Base-by-base conservation (phyloP, 2,888 invertebrate genomes). In the Ernsta delagoae region DNA sequence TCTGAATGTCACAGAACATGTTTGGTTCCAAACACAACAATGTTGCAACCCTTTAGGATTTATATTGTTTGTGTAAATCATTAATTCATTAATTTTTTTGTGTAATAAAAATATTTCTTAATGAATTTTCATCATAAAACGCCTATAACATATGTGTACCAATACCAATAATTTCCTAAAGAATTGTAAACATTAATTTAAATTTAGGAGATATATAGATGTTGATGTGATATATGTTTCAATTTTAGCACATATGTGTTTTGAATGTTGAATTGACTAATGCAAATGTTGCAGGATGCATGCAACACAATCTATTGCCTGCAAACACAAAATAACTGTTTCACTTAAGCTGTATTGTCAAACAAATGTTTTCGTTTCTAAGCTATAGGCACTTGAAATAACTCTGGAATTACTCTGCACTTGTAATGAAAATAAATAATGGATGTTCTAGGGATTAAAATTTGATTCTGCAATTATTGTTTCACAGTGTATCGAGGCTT, bases 401-500 rank as follows among this genome's bases (percentile, higher is more conserved):
- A 31, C 31, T 24, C 9, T 50, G 60, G 71, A 70, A 72, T 70
- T 60, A 69, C 70, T 39, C 57, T 70, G 75, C 75, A 75, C 73
- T 65, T 68, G 64, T 74, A 64, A 65, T 67, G 70, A 62, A 70
- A 68, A 65, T 65, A 41, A 68, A 67, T 9, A 66, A 72, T 72
- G 70, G 64, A 71, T 74, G 72, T 73, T 65, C 12, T 71, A 72
- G 71, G 68, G 64, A 68, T 70, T 70, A 70, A 65, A 16, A 61
- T 71, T 73, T 74, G 53, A 60, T 72, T 72, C 56, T 70, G 70
- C 61, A 43, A 65, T 71, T 57, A 68, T 72, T 70, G 64, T 72
- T 74, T 72, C 70, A 65, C 69, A 70, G 71, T 71, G 59, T 73
- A 68, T 74, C 72, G 72, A 72, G 72, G 71, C 72, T 74, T 73